Base-by-base conservation (phyloP, 2,113 vertebrate species). In the Hipposideros armiger region DNA sequence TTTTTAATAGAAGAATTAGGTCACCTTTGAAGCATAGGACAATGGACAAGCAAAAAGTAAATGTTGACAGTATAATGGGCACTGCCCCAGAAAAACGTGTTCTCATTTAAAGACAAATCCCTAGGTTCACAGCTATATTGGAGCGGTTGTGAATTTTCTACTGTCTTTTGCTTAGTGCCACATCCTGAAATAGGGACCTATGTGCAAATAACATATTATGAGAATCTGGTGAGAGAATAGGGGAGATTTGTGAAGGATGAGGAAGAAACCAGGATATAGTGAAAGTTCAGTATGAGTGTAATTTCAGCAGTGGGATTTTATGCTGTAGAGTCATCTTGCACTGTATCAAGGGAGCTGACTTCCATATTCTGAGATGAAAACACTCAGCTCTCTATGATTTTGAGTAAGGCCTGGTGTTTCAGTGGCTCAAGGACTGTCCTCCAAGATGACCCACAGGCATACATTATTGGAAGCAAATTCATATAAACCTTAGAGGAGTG, bases 361-460 rank as follows among this genome's bases (percentile, higher is more conserved):
- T 89, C 22, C 8, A 30, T 47, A n/a, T 9, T 56, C 0, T 90
- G 11, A 4, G 1, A 50, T 4, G 42, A 22, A 92, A 92, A 74
- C 0, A 58, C 40, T 7, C 20, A 58, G 19, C 9, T 6, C 9
- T 62, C 6, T 91, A 11, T 36, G 47, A 52, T 70, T 81, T 15
- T 47, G 16, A 17, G 0, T 50, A 36, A 67, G 3, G 7, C 17
- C 20, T 7, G 2, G 2, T 0, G 20, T 1, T 36, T 4, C 0
- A 67, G 9, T 36, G 3, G 11, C 16, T 67, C 9, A 69, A 19
- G 1, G 8, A 0, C 5, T 32, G 3, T 56, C 5, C 7, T 72
- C 22, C 24, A 73, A 24, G n/a, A 30, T 42, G 67, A 87, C 11
- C 32, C 72, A 36, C 6, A 83, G 42, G 3, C 9, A 36, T 22